Evolutionary conservation across 2,888 invertebrate species (phyloP).

Genomic region (Hetaerina titia): DNA sequence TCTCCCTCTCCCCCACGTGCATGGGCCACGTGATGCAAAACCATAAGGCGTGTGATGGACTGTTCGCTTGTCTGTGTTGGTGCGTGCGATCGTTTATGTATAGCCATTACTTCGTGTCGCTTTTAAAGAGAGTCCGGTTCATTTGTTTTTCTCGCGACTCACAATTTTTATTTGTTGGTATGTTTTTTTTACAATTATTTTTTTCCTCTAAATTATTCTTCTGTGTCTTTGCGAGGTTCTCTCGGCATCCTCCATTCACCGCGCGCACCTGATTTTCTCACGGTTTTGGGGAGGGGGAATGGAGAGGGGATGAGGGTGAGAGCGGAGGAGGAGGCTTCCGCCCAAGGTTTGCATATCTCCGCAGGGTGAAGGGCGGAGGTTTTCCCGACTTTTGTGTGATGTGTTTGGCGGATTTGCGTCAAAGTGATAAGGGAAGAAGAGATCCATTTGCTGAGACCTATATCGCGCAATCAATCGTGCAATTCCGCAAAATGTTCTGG

Average conservation of each 20-base stretch:
- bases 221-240: too few relatives aligned
- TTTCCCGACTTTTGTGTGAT: neutral
- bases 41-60: constrained; percentile 11
- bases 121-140: neutral
- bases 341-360: too few relatives aligned
- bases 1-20: neutral
- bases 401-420: neutral
- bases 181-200: too few relatives aligned
- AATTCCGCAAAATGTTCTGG: too few relatives aligned
- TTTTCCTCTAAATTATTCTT: too few relatives aligned
- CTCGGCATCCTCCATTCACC: too few relatives aligned
- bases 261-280: too few relatives aligned
- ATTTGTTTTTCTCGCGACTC: neutral
- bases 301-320: too few relatives aligned
- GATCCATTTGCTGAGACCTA: too few relatives aligned
- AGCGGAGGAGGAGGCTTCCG: too few relatives aligned
- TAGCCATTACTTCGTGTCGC: neutral
- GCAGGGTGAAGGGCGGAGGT: neutral
- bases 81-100: neutral
- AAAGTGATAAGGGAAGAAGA: neutral
- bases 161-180: neutral
- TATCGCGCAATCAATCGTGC: too few relatives aligned
- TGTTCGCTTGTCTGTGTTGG: neutral
- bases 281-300: too few relatives aligned
- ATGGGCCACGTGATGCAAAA: neutral